Evolutionary conservation across 2,113 vertebrate genomes (phyloP), one percentile per base, ranked within the genome.

Genomic region (Porphyrio hochstetteri): DNA sequence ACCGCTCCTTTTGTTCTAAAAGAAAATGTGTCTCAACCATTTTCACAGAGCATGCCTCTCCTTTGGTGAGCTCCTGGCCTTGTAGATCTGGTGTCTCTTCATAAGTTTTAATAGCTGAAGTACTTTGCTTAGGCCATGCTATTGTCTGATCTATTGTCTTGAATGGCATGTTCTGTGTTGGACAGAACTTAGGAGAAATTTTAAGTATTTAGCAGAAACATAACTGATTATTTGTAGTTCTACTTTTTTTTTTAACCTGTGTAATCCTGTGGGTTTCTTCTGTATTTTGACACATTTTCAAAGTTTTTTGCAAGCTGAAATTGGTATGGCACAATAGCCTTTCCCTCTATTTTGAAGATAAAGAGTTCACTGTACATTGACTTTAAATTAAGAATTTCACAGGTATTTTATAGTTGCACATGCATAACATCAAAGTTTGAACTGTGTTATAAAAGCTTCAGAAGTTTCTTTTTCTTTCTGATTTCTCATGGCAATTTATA

Each of bases 291-390:
- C 9, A 38, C 1, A 20, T 57, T 70, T 87, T 52, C 36, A 48
- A 11, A 35, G 12, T 78, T 78, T 74, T 20, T 29, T 44, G 16
- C 18, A 25, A n/a, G 10, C 27, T 78, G 29, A 59, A 56, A 87
- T n/a, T 74, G 35, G 5, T 61, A 21, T 56, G 5, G 0, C 35
- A n/a, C 14, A 3, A 28, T 55, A 64, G 14, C 11, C 1, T 3
- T 76, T 76, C 42, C 13, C 15, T 92, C 21, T 9, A 2, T 64
- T 60, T 67, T 48, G 31, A 68, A 25, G 69, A 16, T 31, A 0
- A 4, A 35, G 27, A 60, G 12, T 69, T 11, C 6, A 33, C 5
- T 56, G 4, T 55, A 42, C 1, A 0, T 50, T 64, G 28, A 4
- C 21, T 25, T 89, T 77, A 28, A 71, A 64, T 38, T 75, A 52